phyloP scores from a whole-genome alignment of 1,140 invertebrate genomes.

The Sycobia sp. region DNA sequence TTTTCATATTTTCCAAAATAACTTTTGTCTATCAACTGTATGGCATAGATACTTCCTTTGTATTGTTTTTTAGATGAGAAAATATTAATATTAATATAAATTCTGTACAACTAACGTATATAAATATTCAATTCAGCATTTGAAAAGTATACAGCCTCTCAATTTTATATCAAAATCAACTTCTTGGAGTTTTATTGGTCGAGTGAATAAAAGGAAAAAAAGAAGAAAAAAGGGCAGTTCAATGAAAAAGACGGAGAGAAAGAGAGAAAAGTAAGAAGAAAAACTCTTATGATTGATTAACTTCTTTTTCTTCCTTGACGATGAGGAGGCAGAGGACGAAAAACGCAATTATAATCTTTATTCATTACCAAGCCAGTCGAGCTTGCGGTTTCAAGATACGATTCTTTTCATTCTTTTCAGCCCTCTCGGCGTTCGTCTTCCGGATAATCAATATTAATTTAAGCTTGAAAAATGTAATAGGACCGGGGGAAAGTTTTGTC shows the following conservation, averaged over 20 bases:
- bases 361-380: slow-evolving; percentile 54
- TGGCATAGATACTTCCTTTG: too few species aligned
- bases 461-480: slow-evolving; percentile 24
- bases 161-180: too few species aligned
- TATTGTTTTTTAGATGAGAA: too few species aligned
- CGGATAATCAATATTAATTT: slow-evolving; percentile 56
- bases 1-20: too few species aligned
- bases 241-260: slow-evolving; percentile 14
- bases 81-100: too few species aligned
- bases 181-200: slow-evolving; percentile 14
- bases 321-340: slow-evolving; percentile 43
- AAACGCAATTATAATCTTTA: slow-evolving; percentile 64
- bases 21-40: too few species aligned
- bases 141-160: too few species aligned
- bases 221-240: too few species aligned
- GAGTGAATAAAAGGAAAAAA: slow-evolving; percentile 4
- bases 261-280: slow-evolving; percentile 21
- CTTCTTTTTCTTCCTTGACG: slow-evolving; percentile 53
- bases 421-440: slow-evolving; percentile 17
- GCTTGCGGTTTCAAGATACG: slow-evolving; percentile 61
- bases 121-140: too few species aligned
- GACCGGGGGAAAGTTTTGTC: background rate
- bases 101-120: too few species aligned
- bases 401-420: slow-evolving; percentile 49
- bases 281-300: slow-evolving; percentile 60